Base-by-base conservation (phyloP, 2,113 vertebrate genomes). In the Apodemus speciosus region DNA sequence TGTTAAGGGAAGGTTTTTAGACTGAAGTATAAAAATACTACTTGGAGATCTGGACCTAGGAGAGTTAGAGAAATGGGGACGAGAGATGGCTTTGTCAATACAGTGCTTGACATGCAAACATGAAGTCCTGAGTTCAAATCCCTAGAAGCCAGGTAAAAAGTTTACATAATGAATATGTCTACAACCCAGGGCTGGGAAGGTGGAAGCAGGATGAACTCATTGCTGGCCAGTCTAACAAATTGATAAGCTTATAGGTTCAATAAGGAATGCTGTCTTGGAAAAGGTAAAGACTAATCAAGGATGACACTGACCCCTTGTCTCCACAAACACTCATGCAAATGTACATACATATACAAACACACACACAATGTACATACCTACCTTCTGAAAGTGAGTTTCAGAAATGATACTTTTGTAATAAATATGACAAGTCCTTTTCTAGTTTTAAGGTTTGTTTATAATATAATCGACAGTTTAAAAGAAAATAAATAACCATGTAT, bases 381-480 rank as follows among this genome's bases (percentile, higher is more conserved):
- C n/a, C 2, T 18, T 62, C 58, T 35, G 35, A 46, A 49, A 66
- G 30, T 49, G 58, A 32, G 20, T 21, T 69, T 69, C 49, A 85
- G 40, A 95, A 92, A 75, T 92, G 21, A 25, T 79, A 49, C 89
- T 49, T 77, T 72, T 53, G 53, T 90, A 56, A 15, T 88, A 69
- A 95, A 35, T 77, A 83, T 66, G 35, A 43, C 79, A 80, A 86
- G 9, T 38, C 6, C 6, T 87, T 87, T 92, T 87, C 16, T 90
- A 83, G 10, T 83, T 71, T 95, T 68, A 66, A 66, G 23, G n/a
- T 81, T 71, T 86, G 15, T 81, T 83, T 83, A 23, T 69, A 91
- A 89, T 32, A 56, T 72, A 92, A 92, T 30, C 76, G 27, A 40
- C 23, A 87, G 1, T 75, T 95, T 90, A 87, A 72, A 88, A 32